Base-by-base conservation (phyloP, 92 coral and sea anemone species). In the Bergia sp. region DNA sequence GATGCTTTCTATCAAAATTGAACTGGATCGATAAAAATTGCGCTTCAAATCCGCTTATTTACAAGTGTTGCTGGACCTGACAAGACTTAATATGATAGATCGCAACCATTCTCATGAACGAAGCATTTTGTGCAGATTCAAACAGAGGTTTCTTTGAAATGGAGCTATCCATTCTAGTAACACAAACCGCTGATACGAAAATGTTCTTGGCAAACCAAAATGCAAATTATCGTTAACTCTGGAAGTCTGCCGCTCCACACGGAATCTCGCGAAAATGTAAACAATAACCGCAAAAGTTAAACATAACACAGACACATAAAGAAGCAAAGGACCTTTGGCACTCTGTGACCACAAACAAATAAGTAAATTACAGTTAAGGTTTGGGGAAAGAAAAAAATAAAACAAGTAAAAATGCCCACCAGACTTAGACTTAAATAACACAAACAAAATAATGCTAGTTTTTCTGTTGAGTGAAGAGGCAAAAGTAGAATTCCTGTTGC, bases 211-310 rank as follows among this genome's bases (percentile, higher is more conserved):
- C 43, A 43, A 40, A 69, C 41, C 64, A 11, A 83, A 84, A 71
- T 84, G 78, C 78, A 84, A 84, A 84, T 84, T 71, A 69, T 29
- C 39, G 38, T 41, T 7, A n/a, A 44, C n/a, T 84, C 7, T 8
- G 38, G 76, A 15, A 37, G 79, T 45, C 21, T 69, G 57, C n/a
- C 53, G 77, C 43, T 71, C 47, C 61, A 44, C 16, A 21, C 9
- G 65, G 15, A 82, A 61, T n/a, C 7, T 42, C 8, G 21, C 53
- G 36, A 82, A 81, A 83, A 40, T 82, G 87, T 69, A 47, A 84
- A 84, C 66, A 71, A 43, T 3, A 37, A 69, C 87, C 87, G 43
- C 87, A 84, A 69, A 69, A 84, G 6, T 39, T 43, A 82, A 82
- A 42, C 75, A 21, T 15, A 61, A 38, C 37, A 40, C 10, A 10